Conservation (phyloP, 2,888 invertebrate genomes). For the Brachypalpus laphriformis region DNA sequence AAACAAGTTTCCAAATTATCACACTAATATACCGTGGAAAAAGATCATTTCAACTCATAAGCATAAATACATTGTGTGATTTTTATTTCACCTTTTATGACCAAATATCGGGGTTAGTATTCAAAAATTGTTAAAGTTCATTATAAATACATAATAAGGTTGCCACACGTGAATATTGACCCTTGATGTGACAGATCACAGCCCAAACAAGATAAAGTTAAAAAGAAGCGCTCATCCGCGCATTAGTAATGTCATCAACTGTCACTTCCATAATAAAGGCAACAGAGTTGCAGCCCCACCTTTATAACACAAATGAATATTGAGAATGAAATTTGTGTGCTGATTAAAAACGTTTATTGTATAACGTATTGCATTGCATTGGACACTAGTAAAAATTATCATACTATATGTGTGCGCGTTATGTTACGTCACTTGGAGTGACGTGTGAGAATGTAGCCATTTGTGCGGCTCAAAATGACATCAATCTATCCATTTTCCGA, state of each 20-base stretch:
- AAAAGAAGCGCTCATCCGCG: not conserved
- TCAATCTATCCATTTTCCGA: not conserved
- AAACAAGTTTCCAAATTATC: not conserved
- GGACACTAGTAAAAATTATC: not conserved
- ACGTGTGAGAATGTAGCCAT: slow-evolving; percentile 8
- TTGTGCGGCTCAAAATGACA: not conserved
- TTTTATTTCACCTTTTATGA: slow-evolving; percentile 20
- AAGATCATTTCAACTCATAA: not conserved
- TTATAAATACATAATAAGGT: not conserved
- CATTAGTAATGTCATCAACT: not conserved
- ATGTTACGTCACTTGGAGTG: slow-evolving; percentile 16
- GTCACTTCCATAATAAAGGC: no score
- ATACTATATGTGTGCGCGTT: not conserved
- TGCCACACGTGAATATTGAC: not conserved
- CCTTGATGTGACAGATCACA: slow-evolving; percentile 9
- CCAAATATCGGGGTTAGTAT: not conserved
- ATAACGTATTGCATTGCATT: slow-evolving; percentile 1
- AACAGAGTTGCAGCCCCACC: not conserved
- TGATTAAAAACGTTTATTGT: not conserved
- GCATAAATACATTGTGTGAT: not conserved
- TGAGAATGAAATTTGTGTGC: slow-evolving; percentile 3
- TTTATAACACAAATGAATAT: not conserved
- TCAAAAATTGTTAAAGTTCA: not conserved
- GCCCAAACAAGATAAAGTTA: slow-evolving; percentile 1
- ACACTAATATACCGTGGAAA: not conserved